These are phyloP conservation scores for Troilus luridus DNA, from an alignment of 2,888 invertebrate species.

Conservation along the genomic window DNA sequence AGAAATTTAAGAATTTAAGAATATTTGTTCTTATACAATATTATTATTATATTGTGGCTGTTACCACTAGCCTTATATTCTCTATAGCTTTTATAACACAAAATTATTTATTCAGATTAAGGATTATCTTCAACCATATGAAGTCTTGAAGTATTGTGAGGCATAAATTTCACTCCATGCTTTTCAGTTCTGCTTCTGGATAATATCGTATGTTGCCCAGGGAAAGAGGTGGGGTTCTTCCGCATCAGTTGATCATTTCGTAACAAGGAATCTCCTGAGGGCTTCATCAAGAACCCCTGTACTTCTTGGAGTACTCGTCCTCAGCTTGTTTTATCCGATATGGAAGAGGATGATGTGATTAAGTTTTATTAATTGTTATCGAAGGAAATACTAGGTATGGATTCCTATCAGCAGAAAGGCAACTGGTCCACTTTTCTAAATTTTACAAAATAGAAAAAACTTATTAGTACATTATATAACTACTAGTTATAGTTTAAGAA, in stretches of 20 bases:
- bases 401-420: too few species aligned
- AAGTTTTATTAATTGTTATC: neutral
- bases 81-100: too few species aligned
- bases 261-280: slow-evolving; percentile 39
- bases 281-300: neutral
- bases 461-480: too few species aligned
- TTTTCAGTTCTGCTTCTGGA: neutral
- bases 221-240: neutral
- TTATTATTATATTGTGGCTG: too few species aligned
- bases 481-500: too few species aligned
- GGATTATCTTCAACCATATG: neutral
- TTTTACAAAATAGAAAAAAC: too few species aligned
- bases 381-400: too few species aligned
- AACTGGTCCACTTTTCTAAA: too few species aligned
- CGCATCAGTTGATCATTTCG: slow-evolving; percentile 14
- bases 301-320: neutral
- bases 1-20: too few species aligned
- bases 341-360: neutral
- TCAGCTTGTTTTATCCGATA: neutral
- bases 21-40: too few species aligned
- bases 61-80: too few species aligned
- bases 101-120: too few species aligned
- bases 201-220: slow-evolving; percentile 17
- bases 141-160: neutral
- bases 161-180: neutral